Percentiles rank a stretch among this genome's conserved stretches.
phyloP scores from a whole-genome alignment of 2,888 invertebrate species.

The Drosophila parthenogenetica region DNA sequence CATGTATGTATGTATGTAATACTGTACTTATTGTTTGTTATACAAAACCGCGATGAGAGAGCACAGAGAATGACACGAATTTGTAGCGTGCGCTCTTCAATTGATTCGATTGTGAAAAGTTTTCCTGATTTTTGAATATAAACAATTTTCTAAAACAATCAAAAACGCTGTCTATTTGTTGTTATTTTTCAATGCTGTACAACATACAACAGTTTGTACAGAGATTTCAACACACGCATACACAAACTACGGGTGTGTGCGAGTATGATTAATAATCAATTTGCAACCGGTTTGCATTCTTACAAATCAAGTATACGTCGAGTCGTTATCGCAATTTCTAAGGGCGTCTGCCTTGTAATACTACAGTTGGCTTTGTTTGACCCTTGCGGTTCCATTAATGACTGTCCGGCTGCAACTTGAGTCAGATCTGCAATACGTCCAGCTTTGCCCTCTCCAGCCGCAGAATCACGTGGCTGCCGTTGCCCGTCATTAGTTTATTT shows the following conservation, averaged over 20 bases:
- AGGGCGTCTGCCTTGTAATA: conserved; percentile 8
- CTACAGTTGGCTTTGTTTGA: conserved; percentile 12
- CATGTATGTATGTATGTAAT: conserved; percentile 48
- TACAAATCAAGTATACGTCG: conserved; percentile 59
- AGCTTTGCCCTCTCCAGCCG: conserved; percentile 8
- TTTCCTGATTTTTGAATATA: conserved; percentile 57
- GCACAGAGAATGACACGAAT: conserved; percentile 10
- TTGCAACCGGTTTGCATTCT: conserved; percentile 56
- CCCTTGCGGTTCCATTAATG: neutral
- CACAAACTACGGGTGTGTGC: conserved; percentile 1
- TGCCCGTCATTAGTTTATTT: conserved; percentile 24
- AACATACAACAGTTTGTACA: conserved; percentile 4
- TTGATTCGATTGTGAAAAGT: conserved; percentile 65
- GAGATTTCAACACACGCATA: conserved; percentile 13
- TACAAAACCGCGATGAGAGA: conserved; percentile 64
- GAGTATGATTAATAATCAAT: conserved; percentile 30
- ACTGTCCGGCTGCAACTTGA: neutral
- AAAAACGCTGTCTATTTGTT: conserved; percentile 13
- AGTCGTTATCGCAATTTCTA: conserved; percentile 13
- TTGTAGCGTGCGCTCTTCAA: conserved; percentile 33
- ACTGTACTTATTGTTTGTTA: conserved; percentile 76
- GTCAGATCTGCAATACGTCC: conserved; percentile 9
- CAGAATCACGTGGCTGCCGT: conserved; percentile 40
- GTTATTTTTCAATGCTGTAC: neutral
- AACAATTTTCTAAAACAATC: conserved; percentile 55